A percentile compares a stretch with the other conserved stretches of the same genome.
Evolutionary conservation across 2,888 invertebrate species (phyloP).

Genomic region (Cheilosia vulpina): DNA sequence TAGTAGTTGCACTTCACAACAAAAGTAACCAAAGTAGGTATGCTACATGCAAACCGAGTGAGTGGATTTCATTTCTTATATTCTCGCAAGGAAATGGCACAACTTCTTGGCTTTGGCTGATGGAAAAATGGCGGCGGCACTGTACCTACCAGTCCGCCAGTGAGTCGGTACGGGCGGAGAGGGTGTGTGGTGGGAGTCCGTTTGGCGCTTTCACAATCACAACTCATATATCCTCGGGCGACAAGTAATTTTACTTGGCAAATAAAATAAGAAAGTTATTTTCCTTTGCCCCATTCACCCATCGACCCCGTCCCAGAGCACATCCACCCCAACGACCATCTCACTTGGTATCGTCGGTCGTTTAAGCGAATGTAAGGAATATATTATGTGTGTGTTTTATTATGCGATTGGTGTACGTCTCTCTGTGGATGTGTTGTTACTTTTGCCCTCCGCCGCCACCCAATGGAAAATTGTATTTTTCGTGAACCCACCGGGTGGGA

Average conservation of each 20-base stretch:
- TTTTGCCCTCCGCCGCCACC: background rate
- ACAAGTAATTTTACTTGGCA: conserved; percentile 81
- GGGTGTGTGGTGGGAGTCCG: conserved; percentile 28
- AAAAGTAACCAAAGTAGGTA: conserved; percentile 46
- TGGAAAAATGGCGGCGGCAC: conserved; percentile 51
- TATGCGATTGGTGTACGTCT: conserved; percentile 65
- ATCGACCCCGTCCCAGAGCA: conserved; percentile 21
- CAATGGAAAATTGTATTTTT: conserved; percentile 70
- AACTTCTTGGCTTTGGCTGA: conserved; percentile 56
- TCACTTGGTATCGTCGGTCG: conserved; percentile 31
- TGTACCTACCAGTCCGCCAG: background rate
- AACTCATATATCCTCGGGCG: conserved; percentile 78
- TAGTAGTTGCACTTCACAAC: conserved; percentile 16
- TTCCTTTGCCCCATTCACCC: conserved; percentile 66
- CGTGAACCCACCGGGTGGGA: background rate
- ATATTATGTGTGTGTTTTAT: conserved; percentile 67
- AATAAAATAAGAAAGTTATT: conserved; percentile 81
- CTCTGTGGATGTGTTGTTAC: conserved; percentile 28
- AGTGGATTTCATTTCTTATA: conserved; percentile 59
- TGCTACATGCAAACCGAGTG: conserved; percentile 35
- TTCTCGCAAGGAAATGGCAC: conserved; percentile 58
- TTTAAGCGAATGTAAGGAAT: conserved; percentile 61
- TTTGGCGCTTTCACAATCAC: conserved; percentile 55
- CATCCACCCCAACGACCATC: background rate
- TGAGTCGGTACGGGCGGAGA: background rate